These are phyloP conservation scores for Prionailurus bengalensis DNA, from an alignment of 2,113 vertebrate genomes.

Conservation along the genomic window DNA sequence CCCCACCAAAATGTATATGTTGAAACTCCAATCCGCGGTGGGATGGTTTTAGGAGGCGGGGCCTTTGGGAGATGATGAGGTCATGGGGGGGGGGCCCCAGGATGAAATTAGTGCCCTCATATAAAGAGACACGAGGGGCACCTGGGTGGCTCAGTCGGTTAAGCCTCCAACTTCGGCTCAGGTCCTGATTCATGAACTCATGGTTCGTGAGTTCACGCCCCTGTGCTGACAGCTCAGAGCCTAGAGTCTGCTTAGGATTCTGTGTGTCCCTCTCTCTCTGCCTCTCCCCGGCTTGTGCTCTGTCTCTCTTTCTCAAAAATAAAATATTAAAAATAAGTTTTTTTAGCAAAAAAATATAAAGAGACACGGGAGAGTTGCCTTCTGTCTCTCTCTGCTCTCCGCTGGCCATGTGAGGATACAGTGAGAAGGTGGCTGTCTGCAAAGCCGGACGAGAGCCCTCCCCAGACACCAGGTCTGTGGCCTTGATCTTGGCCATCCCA, in stretches of 20 bases:
- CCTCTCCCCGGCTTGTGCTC: too few species aligned
- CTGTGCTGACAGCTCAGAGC: too few species aligned
- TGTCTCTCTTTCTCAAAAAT: too few species aligned
- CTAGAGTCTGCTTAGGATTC: too few species aligned
- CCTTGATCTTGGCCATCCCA: background rate
- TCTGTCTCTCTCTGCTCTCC: background rate
- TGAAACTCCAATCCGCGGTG: background rate
- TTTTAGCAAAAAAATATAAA: too few species aligned
- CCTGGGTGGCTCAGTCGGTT: too few species aligned
- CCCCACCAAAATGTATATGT: background rate
- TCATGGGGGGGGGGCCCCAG: background rate
- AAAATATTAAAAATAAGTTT: too few species aligned
- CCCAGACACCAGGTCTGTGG: background rate
- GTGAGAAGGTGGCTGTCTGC: background rate
- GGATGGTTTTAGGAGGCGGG: background rate
- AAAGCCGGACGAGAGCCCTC: background rate
- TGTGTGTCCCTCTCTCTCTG: too few species aligned
- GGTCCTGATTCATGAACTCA: too few species aligned
- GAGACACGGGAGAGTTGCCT: background rate
- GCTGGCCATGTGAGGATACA: background rate
- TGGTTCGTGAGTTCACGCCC: too few species aligned
- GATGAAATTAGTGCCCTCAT: background rate
- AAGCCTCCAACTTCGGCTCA: too few species aligned
- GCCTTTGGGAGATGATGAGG: background rate
- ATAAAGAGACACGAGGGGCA: background rate